These are phyloP conservation scores for Scomber japonicus DNA, from an alignment of 2,113 vertebrate genomes.

Conservation along the genomic window DNA sequence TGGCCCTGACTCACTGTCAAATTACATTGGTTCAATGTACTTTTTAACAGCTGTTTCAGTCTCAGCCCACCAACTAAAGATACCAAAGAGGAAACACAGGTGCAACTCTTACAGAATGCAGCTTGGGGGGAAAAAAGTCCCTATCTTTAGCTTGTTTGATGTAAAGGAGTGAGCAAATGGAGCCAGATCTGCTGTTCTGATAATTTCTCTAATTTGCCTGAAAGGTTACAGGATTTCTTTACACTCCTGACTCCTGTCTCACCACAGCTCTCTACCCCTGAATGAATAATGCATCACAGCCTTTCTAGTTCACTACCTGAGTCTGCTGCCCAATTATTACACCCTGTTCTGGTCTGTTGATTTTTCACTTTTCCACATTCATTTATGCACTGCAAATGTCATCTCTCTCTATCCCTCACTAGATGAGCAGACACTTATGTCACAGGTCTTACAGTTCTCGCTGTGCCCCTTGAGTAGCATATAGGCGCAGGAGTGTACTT, in stretches of 20 bases:
- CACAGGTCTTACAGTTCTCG: conserved; percentile 6
- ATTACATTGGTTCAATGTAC: neutral
- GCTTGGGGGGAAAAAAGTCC: neutral
- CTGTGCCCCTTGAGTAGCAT: conserved; percentile 16
- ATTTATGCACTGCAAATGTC: conserved; percentile 40
- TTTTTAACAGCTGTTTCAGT: conserved; percentile 29
- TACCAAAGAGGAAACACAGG: neutral
- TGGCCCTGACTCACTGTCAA: conserved; percentile 4
- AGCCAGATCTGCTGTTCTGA: neutral
- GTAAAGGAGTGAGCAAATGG: conserved; percentile 11
- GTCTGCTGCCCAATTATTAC: conserved; percentile 57
- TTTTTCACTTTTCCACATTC: conserved; percentile 42
- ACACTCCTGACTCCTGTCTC: conserved; percentile 2
- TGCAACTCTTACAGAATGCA: neutral
- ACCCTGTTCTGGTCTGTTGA: conserved; percentile 33
- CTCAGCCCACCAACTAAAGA: conserved; percentile 19
- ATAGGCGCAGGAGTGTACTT: conserved; percentile 15
- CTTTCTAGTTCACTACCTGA: conserved; percentile 55
- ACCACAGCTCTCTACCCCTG: conserved; percentile 11
- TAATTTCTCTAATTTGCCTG: neutral
- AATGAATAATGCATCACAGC: conserved; percentile 66
- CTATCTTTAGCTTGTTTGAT: neutral
- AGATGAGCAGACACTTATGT: conserved; percentile 38
- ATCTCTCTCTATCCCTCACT: conserved; percentile 6
- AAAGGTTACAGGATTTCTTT: conserved; percentile 15